phyloP scores from a whole-genome alignment of 23 tunicate genomes.

The Trididemnum miniatum region DNA sequence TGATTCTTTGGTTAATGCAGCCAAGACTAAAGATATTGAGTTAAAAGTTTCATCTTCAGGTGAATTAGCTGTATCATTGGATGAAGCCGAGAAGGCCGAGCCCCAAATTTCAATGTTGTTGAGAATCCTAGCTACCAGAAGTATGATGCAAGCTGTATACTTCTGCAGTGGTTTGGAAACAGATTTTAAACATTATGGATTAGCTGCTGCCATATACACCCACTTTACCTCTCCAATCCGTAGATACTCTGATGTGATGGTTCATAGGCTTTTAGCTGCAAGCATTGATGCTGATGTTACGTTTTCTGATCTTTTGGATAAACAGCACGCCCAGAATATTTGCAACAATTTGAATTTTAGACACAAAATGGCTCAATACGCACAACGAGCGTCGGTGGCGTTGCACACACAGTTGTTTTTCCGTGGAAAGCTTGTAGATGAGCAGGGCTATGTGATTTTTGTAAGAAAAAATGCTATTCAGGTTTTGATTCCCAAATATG shows the following conservation, averaged over 20 bases:
- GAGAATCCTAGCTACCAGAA: slow-evolving; percentile 92
- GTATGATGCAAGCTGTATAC: slow-evolving; percentile 93
- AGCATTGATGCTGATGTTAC: slow-evolving; percentile 92
- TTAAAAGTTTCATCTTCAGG: slow-evolving; percentile 60
- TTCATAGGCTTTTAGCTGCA: slow-evolving; percentile 89
- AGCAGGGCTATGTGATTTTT: slow-evolving; percentile 77
- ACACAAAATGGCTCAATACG: slow-evolving; percentile 97
- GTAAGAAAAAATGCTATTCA: slow-evolving; percentile 88
- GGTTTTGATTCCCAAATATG: slow-evolving; percentile 89
- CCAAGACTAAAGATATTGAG: slow-evolving; percentile 65
- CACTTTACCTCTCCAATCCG: slow-evolving; percentile 98
- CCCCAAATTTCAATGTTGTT: slow-evolving; percentile 76
- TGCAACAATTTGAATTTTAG: slow-evolving; percentile 89
- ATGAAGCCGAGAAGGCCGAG: slow-evolving; percentile 55
- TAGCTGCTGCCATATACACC: slow-evolving; percentile 97
- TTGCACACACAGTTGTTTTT: slow-evolving; percentile 93
- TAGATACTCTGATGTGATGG: slow-evolving; percentile 95
- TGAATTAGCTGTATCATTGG: slow-evolving; percentile 84
- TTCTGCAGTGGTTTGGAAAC: slow-evolving; percentile 97
- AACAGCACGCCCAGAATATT: slow-evolving; percentile 71
- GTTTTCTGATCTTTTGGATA: slow-evolving; percentile 69
- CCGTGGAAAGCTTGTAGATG: slow-evolving; percentile 70
- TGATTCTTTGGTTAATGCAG: slow-evolving; percentile 89
- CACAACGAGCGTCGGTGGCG: slow-evolving; percentile 88
- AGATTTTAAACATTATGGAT: slow-evolving; percentile 91